Evolutionary conservation across 1,140 invertebrate species (phyloP).

Genomic region (Zaprionus lachaisei): DNA sequence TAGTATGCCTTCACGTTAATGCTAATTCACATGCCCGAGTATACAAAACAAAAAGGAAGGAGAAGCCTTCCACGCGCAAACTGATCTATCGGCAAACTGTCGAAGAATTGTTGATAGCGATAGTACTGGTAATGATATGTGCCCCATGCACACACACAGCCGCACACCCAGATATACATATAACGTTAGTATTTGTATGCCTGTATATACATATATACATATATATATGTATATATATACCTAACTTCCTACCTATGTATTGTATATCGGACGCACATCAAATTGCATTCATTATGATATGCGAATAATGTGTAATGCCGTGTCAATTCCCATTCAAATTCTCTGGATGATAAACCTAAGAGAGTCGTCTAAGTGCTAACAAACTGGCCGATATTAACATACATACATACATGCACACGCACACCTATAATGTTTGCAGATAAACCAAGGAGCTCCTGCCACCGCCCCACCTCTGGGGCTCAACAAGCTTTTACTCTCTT

Average conservation of each 20-base stretch:
- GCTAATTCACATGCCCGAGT: conserved; percentile 23
- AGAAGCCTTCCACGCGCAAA: conserved; percentile 77
- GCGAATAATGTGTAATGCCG: conserved; percentile 21
- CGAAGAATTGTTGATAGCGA: conserved; percentile 79
- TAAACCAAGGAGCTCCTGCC: conserved; percentile 11
- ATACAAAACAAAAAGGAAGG: conserved; percentile 47
- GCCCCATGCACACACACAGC: conserved; percentile 16
- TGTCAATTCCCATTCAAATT: conserved; percentile 17
- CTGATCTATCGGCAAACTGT: conserved; percentile 81
- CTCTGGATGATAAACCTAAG: conserved; percentile 33
- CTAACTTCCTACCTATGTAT: neutral
- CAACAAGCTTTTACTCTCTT: conserved; percentile 46
- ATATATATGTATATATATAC: conserved; percentile 25
- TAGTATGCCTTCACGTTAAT: neutral
- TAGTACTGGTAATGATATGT: conserved; percentile 59
- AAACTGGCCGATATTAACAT: conserved; percentile 11
- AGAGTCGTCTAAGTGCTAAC: conserved; percentile 18
- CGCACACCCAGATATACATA: conserved; percentile 13
- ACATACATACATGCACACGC: neutral
- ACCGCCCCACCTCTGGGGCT: neutral
- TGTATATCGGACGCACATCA: neutral
- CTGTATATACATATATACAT: conserved; percentile 10
- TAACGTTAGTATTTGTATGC: neutral
- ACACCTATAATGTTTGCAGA: conserved; percentile 12
- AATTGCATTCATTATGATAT: conserved; percentile 16